Evolutionary conservation across 2,888 invertebrate species (phyloP).

Genomic region (Helobdella robusta): DNA sequence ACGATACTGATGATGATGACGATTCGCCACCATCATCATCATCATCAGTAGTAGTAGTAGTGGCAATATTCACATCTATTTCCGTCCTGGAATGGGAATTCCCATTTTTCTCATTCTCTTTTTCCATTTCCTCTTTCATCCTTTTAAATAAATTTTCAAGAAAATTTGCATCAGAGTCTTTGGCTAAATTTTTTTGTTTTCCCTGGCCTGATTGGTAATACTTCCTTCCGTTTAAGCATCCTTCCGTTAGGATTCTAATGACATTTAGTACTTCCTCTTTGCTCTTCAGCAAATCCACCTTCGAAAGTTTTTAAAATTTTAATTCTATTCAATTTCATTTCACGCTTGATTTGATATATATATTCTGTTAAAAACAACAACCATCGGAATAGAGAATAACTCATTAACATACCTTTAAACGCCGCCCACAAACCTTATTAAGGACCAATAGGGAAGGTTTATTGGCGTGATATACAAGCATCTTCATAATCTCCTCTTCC

Average conservation of each 20-base stretch:
- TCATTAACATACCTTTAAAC: no score
- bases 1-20: no score
- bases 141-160: no score
- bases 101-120: no score
- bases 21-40: no score
- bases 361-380: not conserved
- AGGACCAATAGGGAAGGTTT: slow-evolving; percentile 64
- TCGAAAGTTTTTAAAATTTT: slow-evolving; percentile 30
- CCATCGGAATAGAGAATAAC: no score
- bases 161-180: no score
- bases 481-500: slow-evolving; percentile 61
- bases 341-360: not conserved
- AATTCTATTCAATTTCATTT: no score
- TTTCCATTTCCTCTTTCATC: no score
- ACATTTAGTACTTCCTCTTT: slow-evolving; percentile 66
- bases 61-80: no score
- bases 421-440: slow-evolving; percentile 70
- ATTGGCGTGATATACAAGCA: slow-evolving; percentile 58
- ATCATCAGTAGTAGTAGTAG: no score
- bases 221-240: slow-evolving; percentile 40
- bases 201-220: slow-evolving; percentile 12
- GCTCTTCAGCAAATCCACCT: slow-evolving; percentile 61
- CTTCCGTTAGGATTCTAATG: slow-evolving; percentile 61
- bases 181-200: not conserved
- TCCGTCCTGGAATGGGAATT: no score